These are phyloP conservation scores for Hirundo rustica DNA, from an alignment of 2,797 vertebrate genomes.

Conservation along the genomic window DNA sequence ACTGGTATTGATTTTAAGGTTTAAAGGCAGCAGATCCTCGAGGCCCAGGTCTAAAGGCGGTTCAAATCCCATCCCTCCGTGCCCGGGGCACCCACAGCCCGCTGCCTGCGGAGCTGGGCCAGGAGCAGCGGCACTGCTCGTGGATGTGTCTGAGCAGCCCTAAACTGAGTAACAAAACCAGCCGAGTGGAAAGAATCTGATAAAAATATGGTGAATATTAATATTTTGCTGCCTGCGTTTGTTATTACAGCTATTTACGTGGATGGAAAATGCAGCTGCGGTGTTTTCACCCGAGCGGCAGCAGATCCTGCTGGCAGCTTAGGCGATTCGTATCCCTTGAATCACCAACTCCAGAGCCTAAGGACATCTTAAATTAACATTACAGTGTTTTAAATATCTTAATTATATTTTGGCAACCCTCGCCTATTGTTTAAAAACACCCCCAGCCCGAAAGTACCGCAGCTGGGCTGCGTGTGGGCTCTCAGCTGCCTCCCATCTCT, in stretches of 20 bases:
- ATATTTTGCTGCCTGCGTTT: not conserved
- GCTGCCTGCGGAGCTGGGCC: fast-evolving
- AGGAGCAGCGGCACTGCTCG: fast-evolving
- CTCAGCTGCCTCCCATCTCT: too few species aligned
- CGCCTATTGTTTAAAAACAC: not conserved
- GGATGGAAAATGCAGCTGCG: too few species aligned
- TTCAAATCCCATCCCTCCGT: not conserved
- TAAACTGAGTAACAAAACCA: too few species aligned
- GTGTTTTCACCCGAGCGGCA: not conserved
- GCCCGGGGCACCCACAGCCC: too few species aligned
- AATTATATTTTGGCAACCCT: not conserved
- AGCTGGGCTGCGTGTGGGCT: not conserved
- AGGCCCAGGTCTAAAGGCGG: fast-evolving
- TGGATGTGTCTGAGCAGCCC: not conserved
- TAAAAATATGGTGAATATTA: not conserved
- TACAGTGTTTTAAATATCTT: not conserved
- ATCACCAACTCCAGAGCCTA: not conserved
- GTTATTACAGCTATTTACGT: not conserved
- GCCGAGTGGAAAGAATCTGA: not conserved
- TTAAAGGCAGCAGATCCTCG: fast-evolving
- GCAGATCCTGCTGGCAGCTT: not conserved
- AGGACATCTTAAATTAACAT: not conserved
- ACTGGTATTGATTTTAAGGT: not conserved
- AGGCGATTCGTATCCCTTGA: not conserved
- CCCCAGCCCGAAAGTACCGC: fast-evolving